Conservation (phyloP, 2,888 invertebrate species). For the Eilema griseolum region DNA sequence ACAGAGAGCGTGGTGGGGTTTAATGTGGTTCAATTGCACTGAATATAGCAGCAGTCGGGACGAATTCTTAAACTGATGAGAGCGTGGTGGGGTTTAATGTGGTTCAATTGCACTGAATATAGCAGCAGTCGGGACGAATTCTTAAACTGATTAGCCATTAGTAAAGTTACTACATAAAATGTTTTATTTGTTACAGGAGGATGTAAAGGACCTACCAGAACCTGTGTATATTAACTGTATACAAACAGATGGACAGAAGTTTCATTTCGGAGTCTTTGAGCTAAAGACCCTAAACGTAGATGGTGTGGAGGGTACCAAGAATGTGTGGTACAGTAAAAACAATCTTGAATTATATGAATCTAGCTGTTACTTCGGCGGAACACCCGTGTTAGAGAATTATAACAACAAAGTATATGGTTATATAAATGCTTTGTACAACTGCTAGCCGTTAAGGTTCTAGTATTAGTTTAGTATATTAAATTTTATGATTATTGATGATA, state of each 20-base stretch:
- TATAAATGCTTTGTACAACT: conserved; percentile 93
- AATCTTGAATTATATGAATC: conserved; percentile 88
- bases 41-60: background rate
- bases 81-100: too few species aligned
- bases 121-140: background rate
- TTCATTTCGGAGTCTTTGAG: conserved; percentile 94
- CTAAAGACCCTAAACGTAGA: conserved; percentile 92
- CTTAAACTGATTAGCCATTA: background rate
- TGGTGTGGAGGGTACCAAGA: conserved; percentile 88
- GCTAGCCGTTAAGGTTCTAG: conserved; percentile 68
- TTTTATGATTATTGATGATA: conserved; percentile 39
- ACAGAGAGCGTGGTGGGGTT: background rate
- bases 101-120: background rate
- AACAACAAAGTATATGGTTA: conserved; percentile 93
- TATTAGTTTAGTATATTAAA: conserved; percentile 58
- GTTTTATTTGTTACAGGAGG: conserved; percentile 75
- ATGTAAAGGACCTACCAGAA: conserved; percentile 89
- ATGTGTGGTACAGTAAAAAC: conserved; percentile 93
- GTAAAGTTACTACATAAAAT: background rate
- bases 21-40: background rate
- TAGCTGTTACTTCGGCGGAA: conserved; percentile 89
- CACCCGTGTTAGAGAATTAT: conserved; percentile 90
- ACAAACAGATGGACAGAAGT: conserved; percentile 92
- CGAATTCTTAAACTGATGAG: background rate
- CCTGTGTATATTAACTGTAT: conserved; percentile 94